phyloP scores from a whole-genome alignment of 2,113 vertebrate species.

The Percopsis transmontana region DNA sequence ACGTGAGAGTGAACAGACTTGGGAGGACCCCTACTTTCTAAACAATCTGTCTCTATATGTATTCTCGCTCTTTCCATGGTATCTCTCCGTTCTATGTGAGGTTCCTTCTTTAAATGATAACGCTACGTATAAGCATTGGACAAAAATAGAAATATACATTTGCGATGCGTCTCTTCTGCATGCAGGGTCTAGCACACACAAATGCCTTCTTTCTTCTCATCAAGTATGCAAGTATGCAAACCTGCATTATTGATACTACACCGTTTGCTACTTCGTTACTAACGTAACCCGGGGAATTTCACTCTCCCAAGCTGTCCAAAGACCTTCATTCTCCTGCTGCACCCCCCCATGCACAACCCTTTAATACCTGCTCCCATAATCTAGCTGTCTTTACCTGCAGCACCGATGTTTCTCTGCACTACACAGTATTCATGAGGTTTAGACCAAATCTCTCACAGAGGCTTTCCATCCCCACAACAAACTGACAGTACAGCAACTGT shows the following conservation, averaged over 20 bases:
- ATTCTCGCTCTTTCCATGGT: constrained; percentile 5
- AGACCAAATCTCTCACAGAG: constrained; percentile 15
- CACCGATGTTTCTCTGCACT: neutral
- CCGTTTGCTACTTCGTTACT: constrained; percentile 56
- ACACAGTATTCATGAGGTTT: constrained; percentile 28
- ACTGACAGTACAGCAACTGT: neutral
- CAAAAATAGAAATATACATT: neutral
- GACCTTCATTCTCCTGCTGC: neutral
- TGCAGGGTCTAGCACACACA: neutral
- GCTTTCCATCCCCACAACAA: constrained; percentile 6
- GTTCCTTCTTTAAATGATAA: neutral
- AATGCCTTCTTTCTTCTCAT: constrained; percentile 34
- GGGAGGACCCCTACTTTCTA: constrained; percentile 13
- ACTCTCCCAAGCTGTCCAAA: constrained; percentile 17
- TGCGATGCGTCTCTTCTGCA: constrained; percentile 28
- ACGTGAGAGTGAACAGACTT: constrained; percentile 47
- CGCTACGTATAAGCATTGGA: neutral
- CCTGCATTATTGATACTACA: constrained; percentile 67
- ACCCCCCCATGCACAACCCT: neutral
- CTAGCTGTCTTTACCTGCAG: neutral
- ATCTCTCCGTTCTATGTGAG: neutral
- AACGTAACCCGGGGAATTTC: constrained; percentile 41
- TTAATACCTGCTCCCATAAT: neutral
- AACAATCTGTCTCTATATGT: constrained; percentile 13
- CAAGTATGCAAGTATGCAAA: constrained; percentile 31